A percentile compares a stretch with the other conserved stretches of the same genome.
These are phyloP conservation scores for Pelmatolapia mariae DNA, from an alignment of 2,113 vertebrate species.

Conservation along the genomic window DNA sequence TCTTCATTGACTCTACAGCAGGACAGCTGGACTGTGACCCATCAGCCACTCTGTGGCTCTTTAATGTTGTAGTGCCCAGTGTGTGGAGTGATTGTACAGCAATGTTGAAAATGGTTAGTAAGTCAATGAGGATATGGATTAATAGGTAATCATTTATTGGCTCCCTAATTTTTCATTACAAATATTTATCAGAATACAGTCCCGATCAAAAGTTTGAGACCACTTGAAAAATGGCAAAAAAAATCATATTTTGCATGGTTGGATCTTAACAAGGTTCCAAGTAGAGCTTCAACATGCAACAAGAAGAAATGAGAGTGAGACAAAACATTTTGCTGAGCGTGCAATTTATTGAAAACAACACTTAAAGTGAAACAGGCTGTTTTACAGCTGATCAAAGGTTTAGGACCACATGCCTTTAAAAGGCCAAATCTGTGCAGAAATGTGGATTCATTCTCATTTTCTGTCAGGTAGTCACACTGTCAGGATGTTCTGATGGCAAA, in stretches of 20 bases:
- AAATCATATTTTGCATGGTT: background rate
- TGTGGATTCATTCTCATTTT: background rate
- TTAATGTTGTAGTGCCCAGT: background rate
- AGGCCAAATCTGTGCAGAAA: background rate
- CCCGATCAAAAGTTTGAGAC: background rate
- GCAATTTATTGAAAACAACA: fast-evolving
- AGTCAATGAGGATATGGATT: background rate
- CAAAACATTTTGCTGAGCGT: background rate
- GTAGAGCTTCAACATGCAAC: background rate
- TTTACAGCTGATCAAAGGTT: background rate
- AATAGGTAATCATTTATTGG: background rate
- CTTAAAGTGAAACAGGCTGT: background rate
- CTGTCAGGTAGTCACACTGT: background rate
- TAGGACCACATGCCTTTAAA: background rate
- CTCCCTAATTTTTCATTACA: background rate
- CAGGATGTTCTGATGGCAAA: background rate
- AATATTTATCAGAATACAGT: background rate
- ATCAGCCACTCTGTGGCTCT: background rate
- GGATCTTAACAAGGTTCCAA: background rate
- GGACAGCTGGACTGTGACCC: background rate
- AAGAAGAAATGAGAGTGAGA: background rate
- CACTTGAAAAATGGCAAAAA: background rate
- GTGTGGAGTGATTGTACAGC: background rate
- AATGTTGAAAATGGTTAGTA: background rate
- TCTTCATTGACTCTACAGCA: fast-evolving